Percentiles rank a stretch among this genome's conserved stretches.
Conservation (phyloP, 2,888 invertebrate species). For the Anthophora plumipes region DNA sequence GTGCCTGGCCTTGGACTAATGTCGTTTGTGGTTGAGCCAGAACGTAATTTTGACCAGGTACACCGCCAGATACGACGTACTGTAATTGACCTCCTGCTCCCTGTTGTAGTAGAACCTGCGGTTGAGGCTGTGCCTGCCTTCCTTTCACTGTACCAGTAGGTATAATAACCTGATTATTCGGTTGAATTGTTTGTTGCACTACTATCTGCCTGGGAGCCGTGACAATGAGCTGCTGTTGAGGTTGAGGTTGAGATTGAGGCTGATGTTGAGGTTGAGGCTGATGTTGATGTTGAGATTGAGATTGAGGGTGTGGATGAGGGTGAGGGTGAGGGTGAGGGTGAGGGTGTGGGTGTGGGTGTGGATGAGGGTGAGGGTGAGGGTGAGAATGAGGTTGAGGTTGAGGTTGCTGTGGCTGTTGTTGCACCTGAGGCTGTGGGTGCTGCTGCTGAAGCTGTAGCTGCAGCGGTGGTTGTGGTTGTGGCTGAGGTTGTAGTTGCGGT, state of each 20-base stretch:
- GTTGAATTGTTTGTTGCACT: conserved; percentile 82
- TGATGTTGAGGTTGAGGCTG: conserved; percentile 42
- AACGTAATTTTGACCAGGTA: conserved; percentile 88
- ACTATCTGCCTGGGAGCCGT: conserved; percentile 86
- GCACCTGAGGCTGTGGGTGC: conserved; percentile 5
- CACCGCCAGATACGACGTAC: conserved; percentile 85
- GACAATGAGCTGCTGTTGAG: conserved; percentile 83
- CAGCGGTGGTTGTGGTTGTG: conserved; percentile 31
- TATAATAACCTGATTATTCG: conserved; percentile 81
- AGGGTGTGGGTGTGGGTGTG: conserved; percentile 77
- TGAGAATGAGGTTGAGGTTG: conserved; percentile 24
- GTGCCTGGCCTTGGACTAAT: conserved; percentile 87
- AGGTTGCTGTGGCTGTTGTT: conserved; percentile 10
- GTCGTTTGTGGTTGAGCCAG: conserved; percentile 89
- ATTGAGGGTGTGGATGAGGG: conserved; percentile 12
- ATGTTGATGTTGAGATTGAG: background rate
- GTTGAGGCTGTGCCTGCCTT: conserved; percentile 76
- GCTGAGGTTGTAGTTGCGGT: conserved; percentile 29
- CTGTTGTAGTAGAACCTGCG: conserved; percentile 82
- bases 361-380: conserved; percentile 51
- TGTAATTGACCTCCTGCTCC: conserved; percentile 85
- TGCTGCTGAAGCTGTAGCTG: conserved; percentile 5
- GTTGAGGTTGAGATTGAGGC: conserved; percentile 76
- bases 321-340: conserved; percentile 41
- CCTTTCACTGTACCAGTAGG: conserved; percentile 78